These are phyloP conservation scores for Stictonetta naevosa DNA, from an alignment of 2,113 vertebrate species.

Conservation along the genomic window DNA sequence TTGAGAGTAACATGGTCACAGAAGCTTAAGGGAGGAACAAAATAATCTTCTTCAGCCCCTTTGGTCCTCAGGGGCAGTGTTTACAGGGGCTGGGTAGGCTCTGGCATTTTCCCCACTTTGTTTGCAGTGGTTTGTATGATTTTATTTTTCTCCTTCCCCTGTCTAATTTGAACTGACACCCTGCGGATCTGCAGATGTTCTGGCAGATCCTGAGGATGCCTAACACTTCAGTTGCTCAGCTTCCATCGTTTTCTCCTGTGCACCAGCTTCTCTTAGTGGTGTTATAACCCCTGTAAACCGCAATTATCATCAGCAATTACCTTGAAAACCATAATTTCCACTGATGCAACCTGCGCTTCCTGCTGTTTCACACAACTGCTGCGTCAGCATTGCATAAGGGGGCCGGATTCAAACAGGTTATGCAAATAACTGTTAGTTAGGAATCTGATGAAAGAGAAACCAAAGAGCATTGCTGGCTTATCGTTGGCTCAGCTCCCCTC, in stretches of 20 bases:
- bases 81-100: not conserved
- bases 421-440: not conserved
- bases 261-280: not conserved
- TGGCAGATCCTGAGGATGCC: not conserved
- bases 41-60: not conserved
- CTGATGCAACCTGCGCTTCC: not conserved
- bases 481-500: not conserved
- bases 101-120: not conserved
- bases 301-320: not conserved
- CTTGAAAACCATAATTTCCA: not conserved
- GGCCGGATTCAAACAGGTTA: not conserved
- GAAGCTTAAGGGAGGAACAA: not conserved
- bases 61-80: not conserved
- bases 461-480: rapidly evolving
- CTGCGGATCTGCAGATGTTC: not conserved
- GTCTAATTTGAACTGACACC: not conserved
- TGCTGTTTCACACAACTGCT: rapidly evolving
- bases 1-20: not conserved
- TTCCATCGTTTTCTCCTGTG: not conserved
- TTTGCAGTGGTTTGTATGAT: not conserved
- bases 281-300: not conserved
- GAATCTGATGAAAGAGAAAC: not conserved
- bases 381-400: not conserved
- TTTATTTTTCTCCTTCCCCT: not conserved
- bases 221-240: not conserved